Evolutionary conservation across 2,113 vertebrate genomes (phyloP).

Genomic region (Papio anubis): DNA sequence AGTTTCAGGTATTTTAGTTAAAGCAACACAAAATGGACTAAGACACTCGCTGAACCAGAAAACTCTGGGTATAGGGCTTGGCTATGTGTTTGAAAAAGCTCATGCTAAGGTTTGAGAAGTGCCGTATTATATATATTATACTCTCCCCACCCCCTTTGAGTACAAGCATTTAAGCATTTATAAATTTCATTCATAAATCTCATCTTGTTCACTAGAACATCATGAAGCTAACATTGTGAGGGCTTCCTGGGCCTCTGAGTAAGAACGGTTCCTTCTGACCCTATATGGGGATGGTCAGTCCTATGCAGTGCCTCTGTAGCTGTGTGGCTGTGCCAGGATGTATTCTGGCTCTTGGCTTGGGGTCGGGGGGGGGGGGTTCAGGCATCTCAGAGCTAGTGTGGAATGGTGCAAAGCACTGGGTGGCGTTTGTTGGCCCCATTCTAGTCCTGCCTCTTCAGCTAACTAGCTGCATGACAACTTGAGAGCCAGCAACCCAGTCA

Average conservation of each 20-base stretch:
- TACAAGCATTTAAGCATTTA: not conserved
- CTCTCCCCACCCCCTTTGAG: not conserved
- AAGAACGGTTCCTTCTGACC: not conserved
- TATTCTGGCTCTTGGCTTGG: not conserved
- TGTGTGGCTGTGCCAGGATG: not conserved
- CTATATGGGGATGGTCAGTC: not conserved
- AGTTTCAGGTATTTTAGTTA: not conserved
- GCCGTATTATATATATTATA: not conserved
- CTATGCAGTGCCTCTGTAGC: not conserved
- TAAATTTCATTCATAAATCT: not conserved
- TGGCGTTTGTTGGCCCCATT: not conserved
- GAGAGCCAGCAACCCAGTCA: not conserved
- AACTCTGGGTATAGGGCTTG: not conserved
- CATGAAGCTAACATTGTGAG: not conserved
- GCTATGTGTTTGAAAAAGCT: not conserved
- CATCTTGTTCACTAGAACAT: not conserved
- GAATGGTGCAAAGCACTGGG: not conserved
- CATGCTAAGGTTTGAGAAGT: not conserved
- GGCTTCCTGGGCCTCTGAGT: not conserved
- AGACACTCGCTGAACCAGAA: not conserved
- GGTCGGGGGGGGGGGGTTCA: not conserved
- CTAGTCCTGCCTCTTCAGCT: not conserved
- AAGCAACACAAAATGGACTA: not conserved
- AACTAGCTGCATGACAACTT: not conserved
- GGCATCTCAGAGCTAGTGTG: not conserved